Base-by-base conservation (phyloP, 2,113 vertebrate species). In the Agelaius tricolor region DNA sequence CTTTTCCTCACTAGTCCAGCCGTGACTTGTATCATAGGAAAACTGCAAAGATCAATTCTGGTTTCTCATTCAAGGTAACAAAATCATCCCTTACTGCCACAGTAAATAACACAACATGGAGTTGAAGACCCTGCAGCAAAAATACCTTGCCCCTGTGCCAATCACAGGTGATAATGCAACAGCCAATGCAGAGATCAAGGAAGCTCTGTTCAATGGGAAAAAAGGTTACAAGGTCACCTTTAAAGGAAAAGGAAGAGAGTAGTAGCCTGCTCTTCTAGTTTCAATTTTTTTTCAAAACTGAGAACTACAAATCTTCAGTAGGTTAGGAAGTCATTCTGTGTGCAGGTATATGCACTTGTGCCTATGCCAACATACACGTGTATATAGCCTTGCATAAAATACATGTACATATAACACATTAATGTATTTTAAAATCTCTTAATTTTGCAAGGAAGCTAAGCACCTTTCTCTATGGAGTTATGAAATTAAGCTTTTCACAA, bases 361-460 rank as follows among this genome's bases (percentile, higher is more conserved):
- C 10, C 31, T 66, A 3, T 62, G 26, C 8, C 9, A 55, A 26
- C 5, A 7, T 3, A 21, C 6, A 23, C 1, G 12, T 3, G 4
- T 11, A 11, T 23, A 18, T 16, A 77, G 13, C 8, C 12, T 84
- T 68, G 15, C 16, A 15, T 33, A 41, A 83, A 65, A 68, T 15
- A 22, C 8, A 28, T 2, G 2, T 8, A 39, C 0, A 0, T 26
- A 33, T 41, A 68, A 13, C 10, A 71, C 10, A 30, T 0, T 15
- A 24, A 47, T 43, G 18, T 43, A 6, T 63, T 81, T 57, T 7
- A 51, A 62, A 24, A 20, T 35, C 1, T 47, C 8, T 46, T 75
- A 14, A 26, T 84, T 90, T 89, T 88, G 11, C 8, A 73, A 66
- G 27, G 7, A 80, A 82, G 5, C 4, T 30, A 80, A 78, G 4